Percentiles rank a stretch among this genome's conserved stretches.
These are phyloP conservation scores for Timema podura DNA, from an alignment of 2,888 invertebrate genomes.

Conservation along the genomic window DNA sequence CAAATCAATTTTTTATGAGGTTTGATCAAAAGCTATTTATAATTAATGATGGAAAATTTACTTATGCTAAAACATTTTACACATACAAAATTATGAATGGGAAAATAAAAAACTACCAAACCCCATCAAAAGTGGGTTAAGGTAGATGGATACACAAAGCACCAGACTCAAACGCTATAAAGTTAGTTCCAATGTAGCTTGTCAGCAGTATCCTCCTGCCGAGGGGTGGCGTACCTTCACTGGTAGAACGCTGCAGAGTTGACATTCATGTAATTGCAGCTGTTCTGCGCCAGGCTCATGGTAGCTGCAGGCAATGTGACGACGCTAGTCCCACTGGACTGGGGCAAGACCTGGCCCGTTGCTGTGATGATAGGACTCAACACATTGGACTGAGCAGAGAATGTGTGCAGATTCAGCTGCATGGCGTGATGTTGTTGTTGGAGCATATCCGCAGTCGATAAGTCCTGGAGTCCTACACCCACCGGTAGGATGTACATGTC, in stretches of 20 bases:
- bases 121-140: too few relatives aligned
- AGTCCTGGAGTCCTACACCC: slow-evolving; percentile 21
- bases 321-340: slow-evolving; percentile 22
- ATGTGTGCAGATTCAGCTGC: slow-evolving; percentile 27
- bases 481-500: slow-evolving; percentile 28
- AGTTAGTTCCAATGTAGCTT: too few relatives aligned
- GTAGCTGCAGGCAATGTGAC: slow-evolving; percentile 23
- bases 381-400: slow-evolving; percentile 21
- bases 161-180: too few relatives aligned
- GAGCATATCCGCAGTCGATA: slow-evolving; percentile 20
- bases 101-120: too few relatives aligned
- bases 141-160: too few relatives aligned
- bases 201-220: too few relatives aligned
- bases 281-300: slow-evolving; percentile 24
- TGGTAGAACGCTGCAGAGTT: slow-evolving; percentile 25
- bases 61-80: too few relatives aligned
- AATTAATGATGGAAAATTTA: too few relatives aligned
- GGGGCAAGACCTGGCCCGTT: slow-evolving; percentile 16
- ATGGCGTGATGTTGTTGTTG: slow-evolving; percentile 25
- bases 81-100: too few relatives aligned
- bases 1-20: too few relatives aligned
- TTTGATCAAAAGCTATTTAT: too few relatives aligned
- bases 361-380: slow-evolving; percentile 24
- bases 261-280: slow-evolving; percentile 24
- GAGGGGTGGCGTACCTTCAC: too few relatives aligned